Evolutionary conservation across 2,888 invertebrate species (phyloP), one percentile per base, ranked within the genome.

Genomic region (Molorchus minor): DNA sequence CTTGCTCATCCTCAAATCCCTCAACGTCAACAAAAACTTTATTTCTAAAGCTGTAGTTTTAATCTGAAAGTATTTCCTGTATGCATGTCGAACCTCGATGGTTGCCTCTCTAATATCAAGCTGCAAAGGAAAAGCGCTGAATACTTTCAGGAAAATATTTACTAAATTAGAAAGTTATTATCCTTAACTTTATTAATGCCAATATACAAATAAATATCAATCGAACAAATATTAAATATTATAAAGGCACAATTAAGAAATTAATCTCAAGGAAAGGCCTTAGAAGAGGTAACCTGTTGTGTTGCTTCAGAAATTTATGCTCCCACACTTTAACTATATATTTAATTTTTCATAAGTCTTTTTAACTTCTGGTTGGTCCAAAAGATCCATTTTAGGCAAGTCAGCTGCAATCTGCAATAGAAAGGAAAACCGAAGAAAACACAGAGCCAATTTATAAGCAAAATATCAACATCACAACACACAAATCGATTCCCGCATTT

Each of bases 291-390:
- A 89, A 86, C 45, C 92, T 84, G 29, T 88, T 88, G 79, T 90
- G 82, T 71, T 86, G 85, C 71, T 87, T 85, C 77, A 87, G 88
- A 77, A 96, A 95, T 47, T 91, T 86, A 67, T 87, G 88, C 80
- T 96, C 95, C 95, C 95, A 96, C 68, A 86, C 80, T 81, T 93
- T 93, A 0, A 96, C 91, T 52, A 86, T 84, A 46, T 85, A 79
- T 81, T 93, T 94, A 72, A 89, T 76, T 91, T 91, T 46, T 88
- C 82, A 72, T 93, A 93, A 1, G 80, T 81, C 58, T 79, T 80
- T 74, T 85, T 87, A 7, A 68, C 58, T 21, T 70, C 71, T 5
- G 73, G 74, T 13, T 69, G 61, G 25, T 73, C 69, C 38, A 74
- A 55, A 25, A 71, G 65, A 61, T 74, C 73, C 75, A 75, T 75